Evolutionary conservation across 2,888 invertebrate genomes (phyloP).

Genomic region (Epinotia demarniana): DNA sequence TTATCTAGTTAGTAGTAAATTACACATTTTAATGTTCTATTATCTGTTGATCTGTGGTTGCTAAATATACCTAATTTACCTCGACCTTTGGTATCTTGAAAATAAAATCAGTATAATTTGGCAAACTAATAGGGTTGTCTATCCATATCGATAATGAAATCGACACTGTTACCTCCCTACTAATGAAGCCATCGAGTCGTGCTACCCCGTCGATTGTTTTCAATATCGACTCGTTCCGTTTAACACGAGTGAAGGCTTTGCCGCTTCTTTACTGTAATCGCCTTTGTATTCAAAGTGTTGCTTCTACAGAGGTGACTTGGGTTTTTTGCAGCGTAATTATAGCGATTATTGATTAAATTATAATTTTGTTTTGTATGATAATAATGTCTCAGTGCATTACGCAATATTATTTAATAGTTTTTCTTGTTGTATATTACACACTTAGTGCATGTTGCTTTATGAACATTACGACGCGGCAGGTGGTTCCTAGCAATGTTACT

Average conservation of each 20-base stretch:
- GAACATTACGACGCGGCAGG: not conserved
- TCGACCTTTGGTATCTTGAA: too few species aligned
- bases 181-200: slow-evolving; percentile 65
- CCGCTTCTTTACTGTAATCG: slow-evolving; percentile 69
- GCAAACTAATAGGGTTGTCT: not conserved
- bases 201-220: slow-evolving; percentile 83
- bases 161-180: slow-evolving; percentile 54
- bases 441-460: slow-evolving; percentile 8
- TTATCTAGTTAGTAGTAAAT: too few species aligned
- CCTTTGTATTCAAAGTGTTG: slow-evolving; percentile 68
- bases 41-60: too few species aligned
- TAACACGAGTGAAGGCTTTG: slow-evolving; percentile 80
- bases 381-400: slow-evolving; percentile 28
- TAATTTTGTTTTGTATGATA: slow-evolving; percentile 51
- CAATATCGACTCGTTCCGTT: slow-evolving; percentile 81
- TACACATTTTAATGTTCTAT: too few species aligned
- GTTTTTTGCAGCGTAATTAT: slow-evolving; percentile 73
- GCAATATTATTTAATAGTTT: slow-evolving; percentile 38
- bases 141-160: slow-evolving; percentile 51
- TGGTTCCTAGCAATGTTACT: not conserved
- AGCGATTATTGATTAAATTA: slow-evolving; percentile 64
- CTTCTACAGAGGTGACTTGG: slow-evolving; percentile 57
- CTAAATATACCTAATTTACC: too few species aligned
- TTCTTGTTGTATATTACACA: slow-evolving; percentile 7
- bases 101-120: not conserved